Conservation (phyloP, 2,113 vertebrate species). For the Brachyhypopomus gauderio region DNA sequence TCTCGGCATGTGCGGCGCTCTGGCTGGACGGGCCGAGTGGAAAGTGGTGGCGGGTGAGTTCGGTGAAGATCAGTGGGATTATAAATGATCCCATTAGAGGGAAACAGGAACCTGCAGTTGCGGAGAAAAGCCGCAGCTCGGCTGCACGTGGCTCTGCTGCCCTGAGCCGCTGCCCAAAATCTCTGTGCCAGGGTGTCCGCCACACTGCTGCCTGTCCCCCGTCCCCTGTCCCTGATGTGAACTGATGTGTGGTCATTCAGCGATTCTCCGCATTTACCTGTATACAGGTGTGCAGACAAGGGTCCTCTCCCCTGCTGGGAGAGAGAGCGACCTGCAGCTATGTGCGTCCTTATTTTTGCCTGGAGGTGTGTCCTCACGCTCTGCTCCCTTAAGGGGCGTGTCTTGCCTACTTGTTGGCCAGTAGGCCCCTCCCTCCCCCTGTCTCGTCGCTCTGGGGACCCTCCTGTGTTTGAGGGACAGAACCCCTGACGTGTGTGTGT, state of each 20-base stretch:
- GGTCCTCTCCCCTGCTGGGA: too few species aligned
- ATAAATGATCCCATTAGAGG: slow-evolving; percentile 59
- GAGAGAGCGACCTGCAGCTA: too few species aligned
- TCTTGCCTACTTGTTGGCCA: not conserved
- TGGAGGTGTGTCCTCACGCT: not conserved
- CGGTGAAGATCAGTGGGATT: slow-evolving; percentile 55
- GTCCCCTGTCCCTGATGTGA: slow-evolving; percentile 7
- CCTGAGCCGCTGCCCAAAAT: slow-evolving; percentile 33
- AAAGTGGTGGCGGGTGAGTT: slow-evolving; percentile 53
- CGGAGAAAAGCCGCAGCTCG: slow-evolving; percentile 46
- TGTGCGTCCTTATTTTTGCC: not conserved
- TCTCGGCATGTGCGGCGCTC: slow-evolving; percentile 38
- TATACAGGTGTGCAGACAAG: not conserved
- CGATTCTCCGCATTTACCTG: slow-evolving; percentile 35
- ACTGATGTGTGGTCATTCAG: slow-evolving; percentile 22
- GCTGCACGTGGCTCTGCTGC: slow-evolving; percentile 38
- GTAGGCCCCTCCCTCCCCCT: not conserved
- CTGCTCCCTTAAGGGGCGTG: not conserved
- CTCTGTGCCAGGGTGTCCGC: slow-evolving; percentile 35
- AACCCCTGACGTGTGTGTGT: slow-evolving; percentile 4
- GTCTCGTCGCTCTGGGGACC: not conserved
- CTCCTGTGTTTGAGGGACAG: not conserved
- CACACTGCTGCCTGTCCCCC: slow-evolving; percentile 19
- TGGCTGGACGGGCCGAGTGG: slow-evolving; percentile 47
- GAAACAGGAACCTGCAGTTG: slow-evolving; percentile 58